Evolutionary conservation across 2,113 vertebrate species (phyloP).

Genomic region (Zosterops pallidus): DNA sequence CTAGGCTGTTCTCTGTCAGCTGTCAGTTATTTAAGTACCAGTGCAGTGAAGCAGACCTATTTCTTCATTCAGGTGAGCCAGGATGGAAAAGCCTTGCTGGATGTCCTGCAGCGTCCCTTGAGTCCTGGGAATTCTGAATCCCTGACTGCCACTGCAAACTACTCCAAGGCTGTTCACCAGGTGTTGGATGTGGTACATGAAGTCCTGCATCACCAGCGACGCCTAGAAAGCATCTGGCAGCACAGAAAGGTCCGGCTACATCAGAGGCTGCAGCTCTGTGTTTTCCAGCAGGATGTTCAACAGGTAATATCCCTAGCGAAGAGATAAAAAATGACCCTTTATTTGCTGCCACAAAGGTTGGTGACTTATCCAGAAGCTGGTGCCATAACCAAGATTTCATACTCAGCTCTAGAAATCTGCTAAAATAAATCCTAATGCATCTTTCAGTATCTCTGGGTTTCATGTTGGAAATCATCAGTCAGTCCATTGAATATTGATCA

Average conservation of each 20-base stretch:
- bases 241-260: constrained; percentile 96
- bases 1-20: not conserved
- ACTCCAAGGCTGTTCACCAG: constrained; percentile 97
- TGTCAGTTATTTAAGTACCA: not conserved
- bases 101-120: constrained; percentile 93
- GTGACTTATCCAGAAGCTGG: not conserved
- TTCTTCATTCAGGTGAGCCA: constrained; percentile 88
- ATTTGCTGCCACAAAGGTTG: not conserved
- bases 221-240: constrained; percentile 96
- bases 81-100: constrained; percentile 94
- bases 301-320: constrained; percentile 78
- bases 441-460: not conserved
- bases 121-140: constrained; percentile 95
- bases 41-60: not conserved
- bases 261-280: constrained; percentile 95
- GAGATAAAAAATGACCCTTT: not conserved
- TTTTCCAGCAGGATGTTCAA: constrained; percentile 98
- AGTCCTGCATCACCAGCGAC: constrained; percentile 93
- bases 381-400: not conserved
- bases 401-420: not conserved
- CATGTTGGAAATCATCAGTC: not conserved
- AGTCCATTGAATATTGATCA: not conserved
- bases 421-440: not conserved
- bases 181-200: constrained; percentile 97
- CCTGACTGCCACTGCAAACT: constrained; percentile 96